Evolutionary conservation across 2,797 vertebrate genomes (phyloP), one percentile per base, ranked within the genome.

Genomic region (Amblyopsis hoosieri): DNA sequence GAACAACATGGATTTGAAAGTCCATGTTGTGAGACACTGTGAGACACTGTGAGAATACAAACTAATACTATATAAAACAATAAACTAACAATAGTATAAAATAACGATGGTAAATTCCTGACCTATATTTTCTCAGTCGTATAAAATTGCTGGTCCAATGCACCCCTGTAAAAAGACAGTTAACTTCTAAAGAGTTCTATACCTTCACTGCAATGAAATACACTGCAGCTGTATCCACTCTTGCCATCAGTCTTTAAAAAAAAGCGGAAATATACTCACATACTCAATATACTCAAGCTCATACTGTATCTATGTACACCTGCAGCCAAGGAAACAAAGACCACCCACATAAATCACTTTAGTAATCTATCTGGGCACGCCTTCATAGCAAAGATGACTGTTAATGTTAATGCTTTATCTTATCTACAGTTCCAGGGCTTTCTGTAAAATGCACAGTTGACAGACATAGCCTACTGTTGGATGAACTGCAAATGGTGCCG

Each of bases 391-490:
- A 54, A 71, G 61, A 33, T 33, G 2, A 42, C 62, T 68, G 83
- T 84, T 81, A 80, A 78, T 79, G 71, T 84, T 81, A 80, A 78
- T 79, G 71, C 75, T 74, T 78, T 66, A 81, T 78, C 81, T 81
- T 58, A 81, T 81, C 60, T 66, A 66, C 62, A 54, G 80, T 19
- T 49, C 23, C 19, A 2, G 55, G 60, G 13, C 48, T 78, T 60
- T 72, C 62, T 60, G 62, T 42, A 65, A 66, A 66, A 78, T 64
- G 57, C 51, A 54, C 69, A 63, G 71, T 65, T 72, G 78, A 72
- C 75, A 66, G 74, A 37, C 13, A 11, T 19, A 51, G 60, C 19
- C 19, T 33, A 56, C 66, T 48, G 14, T 55, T 59, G 53, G 64
- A 63, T 49, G 49, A 47, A 69, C 69, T 57, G 71, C 68, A 55